Evolutionary conservation across 2,113 vertebrate genomes (phyloP).

Genomic region (Spea bombifrons): DNA sequence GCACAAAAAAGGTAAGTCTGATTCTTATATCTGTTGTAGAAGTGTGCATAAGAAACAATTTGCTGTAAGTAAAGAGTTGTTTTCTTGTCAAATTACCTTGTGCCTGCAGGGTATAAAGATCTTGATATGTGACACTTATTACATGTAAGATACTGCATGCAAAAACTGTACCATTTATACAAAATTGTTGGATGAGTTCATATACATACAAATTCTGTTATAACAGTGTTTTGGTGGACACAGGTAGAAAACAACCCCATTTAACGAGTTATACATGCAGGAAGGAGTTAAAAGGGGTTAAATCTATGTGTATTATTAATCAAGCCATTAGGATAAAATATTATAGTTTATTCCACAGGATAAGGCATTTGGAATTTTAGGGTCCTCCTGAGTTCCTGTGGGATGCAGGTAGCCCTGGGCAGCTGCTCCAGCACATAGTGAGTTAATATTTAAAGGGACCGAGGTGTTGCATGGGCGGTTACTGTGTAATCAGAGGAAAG

Average conservation of each 20-base stretch:
- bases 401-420: background rate
- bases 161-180: too few relatives aligned
- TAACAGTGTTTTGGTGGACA: too few relatives aligned
- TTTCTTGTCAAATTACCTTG: background rate
- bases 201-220: too few relatives aligned
- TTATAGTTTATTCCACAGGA: background rate
- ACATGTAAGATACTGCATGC: too few relatives aligned
- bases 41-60: background rate
- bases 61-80: background rate
- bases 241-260: too few relatives aligned
- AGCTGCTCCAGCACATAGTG: background rate
- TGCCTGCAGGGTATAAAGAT: background rate
- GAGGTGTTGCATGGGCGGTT: conserved; percentile 10
- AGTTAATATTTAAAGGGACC: conserved; percentile 60
- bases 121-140: background rate
- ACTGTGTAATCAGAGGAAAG: conserved; percentile 32
- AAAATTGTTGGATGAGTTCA: too few relatives aligned
- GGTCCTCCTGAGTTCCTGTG: background rate
- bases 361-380: background rate
- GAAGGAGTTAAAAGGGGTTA: too few relatives aligned
- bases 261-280: too few relatives aligned
- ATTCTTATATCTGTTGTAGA: background rate
- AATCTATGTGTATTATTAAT: too few relatives aligned
- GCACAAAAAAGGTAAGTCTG: background rate
- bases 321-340: too few relatives aligned